These are phyloP conservation scores for Ormyrus rosae DNA, from an alignment of 2,888 invertebrate species.

Conservation along the genomic window DNA sequence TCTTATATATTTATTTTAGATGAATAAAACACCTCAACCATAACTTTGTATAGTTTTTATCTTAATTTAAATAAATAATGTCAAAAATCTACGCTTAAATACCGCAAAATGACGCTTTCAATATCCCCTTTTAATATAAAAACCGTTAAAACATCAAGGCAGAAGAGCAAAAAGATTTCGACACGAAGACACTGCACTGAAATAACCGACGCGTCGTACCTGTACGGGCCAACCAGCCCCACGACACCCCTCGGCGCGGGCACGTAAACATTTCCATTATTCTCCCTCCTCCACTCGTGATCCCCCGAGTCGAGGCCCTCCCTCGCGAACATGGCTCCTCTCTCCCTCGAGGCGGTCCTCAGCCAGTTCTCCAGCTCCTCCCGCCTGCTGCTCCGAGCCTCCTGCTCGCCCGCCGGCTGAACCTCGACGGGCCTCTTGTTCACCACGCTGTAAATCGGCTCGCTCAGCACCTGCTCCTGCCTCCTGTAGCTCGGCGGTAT, in stretches of 20 bases:
- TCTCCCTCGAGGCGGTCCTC: conserved; percentile 59
- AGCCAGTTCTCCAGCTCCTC: conserved; percentile 67
- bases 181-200: no score
- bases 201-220: conserved; percentile 58
- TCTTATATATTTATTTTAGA: no score
- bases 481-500: conserved; percentile 1
- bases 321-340: conserved; percentile 39
- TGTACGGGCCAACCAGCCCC: conserved; percentile 70
- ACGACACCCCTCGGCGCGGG: conserved; percentile 68
- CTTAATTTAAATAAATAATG: no score
- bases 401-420: neutral
- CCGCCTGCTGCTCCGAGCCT: conserved; percentile 47
- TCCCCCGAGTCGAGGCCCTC: conserved; percentile 4
- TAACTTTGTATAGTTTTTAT: no score
- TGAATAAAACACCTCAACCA: no score
- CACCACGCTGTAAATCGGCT: conserved; percentile 58
- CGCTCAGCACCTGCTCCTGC: neutral
- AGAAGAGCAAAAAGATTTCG: no score
- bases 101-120: no score
- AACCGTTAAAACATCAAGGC: no score
- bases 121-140: no score
- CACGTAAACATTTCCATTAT: neutral
- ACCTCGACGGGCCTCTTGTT: conserved; percentile 4
- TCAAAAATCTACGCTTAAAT: no score
- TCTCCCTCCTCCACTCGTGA: conserved; percentile 10